A percentile compares a stretch with the other conserved stretches of the same genome.
phyloP scores from a whole-genome alignment of 2,888 invertebrate genomes.

The Flexamia atlantica region DNA sequence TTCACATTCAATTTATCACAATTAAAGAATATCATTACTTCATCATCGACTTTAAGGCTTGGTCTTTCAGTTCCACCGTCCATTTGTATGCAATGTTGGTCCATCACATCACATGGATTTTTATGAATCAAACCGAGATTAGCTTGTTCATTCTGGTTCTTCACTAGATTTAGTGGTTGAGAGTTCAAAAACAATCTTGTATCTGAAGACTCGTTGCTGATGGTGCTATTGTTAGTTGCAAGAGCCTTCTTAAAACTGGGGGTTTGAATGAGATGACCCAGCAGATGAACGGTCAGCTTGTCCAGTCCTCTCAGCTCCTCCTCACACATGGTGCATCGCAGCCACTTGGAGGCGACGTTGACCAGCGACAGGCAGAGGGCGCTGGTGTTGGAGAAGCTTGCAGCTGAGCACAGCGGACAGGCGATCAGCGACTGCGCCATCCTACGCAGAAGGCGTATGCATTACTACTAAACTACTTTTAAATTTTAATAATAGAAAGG shows the following conservation, averaged over 20 bases:
- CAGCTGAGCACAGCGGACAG: slow-evolving; percentile 87
- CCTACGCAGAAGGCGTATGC: slow-evolving; percentile 3
- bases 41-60: slow-evolving; percentile 47
- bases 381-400: slow-evolving; percentile 85
- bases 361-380: slow-evolving; percentile 84
- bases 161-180: slow-evolving; percentile 38
- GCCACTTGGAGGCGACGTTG: slow-evolving; percentile 85
- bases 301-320: slow-evolving; percentile 87
- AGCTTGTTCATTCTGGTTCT: slow-evolving; percentile 42
- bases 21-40: slow-evolving; percentile 55
- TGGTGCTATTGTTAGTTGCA: neutral
- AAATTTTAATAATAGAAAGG: too few relatives aligned
- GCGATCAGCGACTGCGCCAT: slow-evolving; percentile 76
- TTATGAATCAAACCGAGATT: slow-evolving; percentile 65
- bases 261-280: slow-evolving; percentile 79
- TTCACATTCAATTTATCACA: neutral
- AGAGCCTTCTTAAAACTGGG: slow-evolving; percentile 12
- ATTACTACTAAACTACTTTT: neutral
- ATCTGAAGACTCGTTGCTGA: too few relatives aligned
- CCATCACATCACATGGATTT: slow-evolving; percentile 69
- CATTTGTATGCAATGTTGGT: slow-evolving; percentile 58
- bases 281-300: slow-evolving; percentile 90
- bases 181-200: neutral
- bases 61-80: slow-evolving; percentile 36
- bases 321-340: slow-evolving; percentile 88